These are phyloP conservation scores for Phyllostomus hastatus DNA, from an alignment of 2,113 vertebrate genomes.

Conservation along the genomic window DNA sequence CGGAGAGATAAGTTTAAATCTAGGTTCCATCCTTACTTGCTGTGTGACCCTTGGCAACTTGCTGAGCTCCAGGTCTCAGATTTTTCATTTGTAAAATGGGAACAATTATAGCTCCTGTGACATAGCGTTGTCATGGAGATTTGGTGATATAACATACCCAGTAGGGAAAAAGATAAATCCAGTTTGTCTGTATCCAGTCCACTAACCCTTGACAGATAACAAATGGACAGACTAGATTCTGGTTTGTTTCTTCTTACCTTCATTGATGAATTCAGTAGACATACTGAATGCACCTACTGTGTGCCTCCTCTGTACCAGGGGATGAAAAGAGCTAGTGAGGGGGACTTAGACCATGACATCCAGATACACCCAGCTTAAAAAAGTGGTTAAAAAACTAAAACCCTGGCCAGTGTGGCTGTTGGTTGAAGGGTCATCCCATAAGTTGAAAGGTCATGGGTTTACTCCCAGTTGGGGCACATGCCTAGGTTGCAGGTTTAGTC, in stretches of 20 bases:
- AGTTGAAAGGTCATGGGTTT: too few species aligned
- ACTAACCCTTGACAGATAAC: background rate
- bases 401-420: background rate
- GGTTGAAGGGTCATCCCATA: too few species aligned
- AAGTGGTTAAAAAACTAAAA: background rate
- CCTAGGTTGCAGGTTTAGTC: too few species aligned
- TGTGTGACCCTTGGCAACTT: background rate
- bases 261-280: background rate
- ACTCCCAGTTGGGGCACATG: too few species aligned
- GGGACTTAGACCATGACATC: background rate
- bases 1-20: background rate
- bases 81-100: slow-evolving; percentile 33
- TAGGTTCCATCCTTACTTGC: background rate
- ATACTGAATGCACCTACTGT: background rate
- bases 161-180: slow-evolving; percentile 12
- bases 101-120: slow-evolving; percentile 33
- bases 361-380: background rate
- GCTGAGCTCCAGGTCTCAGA: background rate
- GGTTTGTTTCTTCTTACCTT: background rate
- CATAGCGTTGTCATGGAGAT: slow-evolving; percentile 1
- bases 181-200: background rate
- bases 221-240: background rate
- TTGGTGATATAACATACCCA: background rate
- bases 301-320: background rate
- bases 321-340: background rate